Percentiles rank a stretch among this genome's conserved stretches.
These are phyloP conservation scores for Mythimna vitellina DNA, from an alignment of 2,888 invertebrate species.

Conservation along the genomic window DNA sequence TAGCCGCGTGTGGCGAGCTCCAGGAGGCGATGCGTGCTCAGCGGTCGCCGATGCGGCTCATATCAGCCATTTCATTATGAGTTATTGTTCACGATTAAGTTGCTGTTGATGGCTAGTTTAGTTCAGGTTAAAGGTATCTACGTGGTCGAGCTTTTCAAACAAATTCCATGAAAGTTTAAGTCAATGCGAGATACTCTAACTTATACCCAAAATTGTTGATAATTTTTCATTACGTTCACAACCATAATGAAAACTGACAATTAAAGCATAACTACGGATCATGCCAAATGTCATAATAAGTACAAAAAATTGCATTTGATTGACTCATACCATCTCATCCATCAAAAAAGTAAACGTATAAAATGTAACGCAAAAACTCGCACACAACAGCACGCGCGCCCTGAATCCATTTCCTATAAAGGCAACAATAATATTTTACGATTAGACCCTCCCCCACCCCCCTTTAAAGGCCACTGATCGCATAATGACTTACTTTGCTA, in stretches of 20 bases:
- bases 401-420: constrained; percentile 42
- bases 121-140: too few relatives aligned
- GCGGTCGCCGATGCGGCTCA: constrained; percentile 1
- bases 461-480: constrained; percentile 65
- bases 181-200: not conserved
- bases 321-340: not conserved
- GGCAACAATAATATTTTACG: constrained; percentile 76
- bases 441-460: constrained; percentile 66
- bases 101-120: not conserved
- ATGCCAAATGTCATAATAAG: too few relatives aligned
- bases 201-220: too few relatives aligned
- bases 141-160: not conserved
- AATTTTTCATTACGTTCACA: not conserved
- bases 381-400: constrained; percentile 17
- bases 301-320: not conserved
- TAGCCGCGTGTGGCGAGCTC: constrained; percentile 17
- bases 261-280: not conserved
- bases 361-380: constrained; percentile 1
- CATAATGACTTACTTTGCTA: constrained; percentile 66
- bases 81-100: not conserved
- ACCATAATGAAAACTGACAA: not conserved
- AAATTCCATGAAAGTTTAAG: not conserved
- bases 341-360: constrained; percentile 8
- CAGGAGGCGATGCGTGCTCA: not conserved
- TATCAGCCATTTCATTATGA: constrained; percentile 2